A percentile compares a stretch with the other conserved stretches of the same genome.
These are phyloP conservation scores for Rhagoletis zephyria DNA, from an alignment of 1,140 invertebrate species.

Conservation along the genomic window DNA sequence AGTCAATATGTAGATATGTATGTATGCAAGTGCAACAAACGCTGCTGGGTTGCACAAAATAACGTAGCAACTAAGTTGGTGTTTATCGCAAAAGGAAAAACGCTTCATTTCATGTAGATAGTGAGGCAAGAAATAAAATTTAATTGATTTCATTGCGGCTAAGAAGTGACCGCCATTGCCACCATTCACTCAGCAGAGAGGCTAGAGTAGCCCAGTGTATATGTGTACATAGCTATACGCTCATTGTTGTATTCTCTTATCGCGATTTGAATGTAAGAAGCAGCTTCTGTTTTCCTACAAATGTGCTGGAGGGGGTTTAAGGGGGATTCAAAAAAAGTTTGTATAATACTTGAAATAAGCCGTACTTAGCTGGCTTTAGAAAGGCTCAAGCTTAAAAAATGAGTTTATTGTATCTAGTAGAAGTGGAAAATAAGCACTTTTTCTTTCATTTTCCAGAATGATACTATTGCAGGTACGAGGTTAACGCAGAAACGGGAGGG, in stretches of 20 bases:
- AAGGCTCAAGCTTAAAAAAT: too few relatives aligned
- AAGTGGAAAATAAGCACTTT: too few relatives aligned
- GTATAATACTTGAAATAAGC: neutral
- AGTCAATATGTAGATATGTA: neutral
- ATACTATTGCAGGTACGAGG: too few relatives aligned
- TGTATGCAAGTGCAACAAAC: neutral
- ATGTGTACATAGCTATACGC: neutral
- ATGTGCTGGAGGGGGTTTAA: neutral
- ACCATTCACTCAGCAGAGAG: neutral
- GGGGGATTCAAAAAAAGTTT: neutral
- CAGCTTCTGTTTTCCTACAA: constrained; percentile 29
- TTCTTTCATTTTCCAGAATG: too few relatives aligned
- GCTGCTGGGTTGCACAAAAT: neutral
- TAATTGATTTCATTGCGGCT: constrained; percentile 38
- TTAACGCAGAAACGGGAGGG: too few relatives aligned
- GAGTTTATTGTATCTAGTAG: too few relatives aligned
- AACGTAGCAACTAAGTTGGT: constrained; percentile 17
- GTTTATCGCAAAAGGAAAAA: constrained; percentile 24
- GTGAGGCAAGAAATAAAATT: constrained; percentile 21
- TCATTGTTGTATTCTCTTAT: neutral
- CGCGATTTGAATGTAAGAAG: constrained; percentile 8
- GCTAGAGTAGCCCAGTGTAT: neutral
- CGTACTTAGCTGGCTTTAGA: too few relatives aligned
- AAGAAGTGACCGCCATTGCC: neutral
- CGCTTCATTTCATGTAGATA: constrained; percentile 23